Conservation (phyloP, 2,113 vertebrate species). For the Plestiodon gilberti region DNA sequence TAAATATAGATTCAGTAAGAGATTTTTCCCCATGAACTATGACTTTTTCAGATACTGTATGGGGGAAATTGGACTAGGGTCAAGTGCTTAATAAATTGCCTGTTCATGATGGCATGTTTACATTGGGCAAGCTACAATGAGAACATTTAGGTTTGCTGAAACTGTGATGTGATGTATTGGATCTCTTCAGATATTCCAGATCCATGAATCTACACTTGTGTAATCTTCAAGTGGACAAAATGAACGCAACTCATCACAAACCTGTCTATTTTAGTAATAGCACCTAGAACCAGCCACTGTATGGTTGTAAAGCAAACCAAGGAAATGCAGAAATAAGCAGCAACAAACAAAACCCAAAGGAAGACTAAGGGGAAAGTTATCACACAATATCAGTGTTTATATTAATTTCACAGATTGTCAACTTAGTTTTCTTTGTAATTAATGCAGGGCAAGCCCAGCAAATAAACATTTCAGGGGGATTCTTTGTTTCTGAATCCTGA, state of each 20-base stretch:
- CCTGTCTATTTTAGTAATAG: background rate
- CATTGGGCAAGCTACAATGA: no score
- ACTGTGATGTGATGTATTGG: no score
- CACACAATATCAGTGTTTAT: background rate
- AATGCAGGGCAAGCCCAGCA: background rate
- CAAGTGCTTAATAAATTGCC: no score
- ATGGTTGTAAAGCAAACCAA: background rate
- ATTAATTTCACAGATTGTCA: constrained; percentile 25
- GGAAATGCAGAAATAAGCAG: constrained; percentile 2
- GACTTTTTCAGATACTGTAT: no score
- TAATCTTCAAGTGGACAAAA: background rate
- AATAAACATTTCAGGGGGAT: constrained; percentile 9
- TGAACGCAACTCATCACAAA: background rate
- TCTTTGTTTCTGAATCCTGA: constrained; percentile 19
- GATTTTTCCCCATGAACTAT: no score
- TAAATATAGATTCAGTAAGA: no score
- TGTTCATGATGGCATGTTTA: no score
- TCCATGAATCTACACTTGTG: background rate
- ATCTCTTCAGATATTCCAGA: background rate
- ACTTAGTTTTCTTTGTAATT: background rate
- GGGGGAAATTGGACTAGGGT: no score
- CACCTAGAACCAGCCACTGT: background rate
- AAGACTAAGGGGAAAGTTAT: background rate
- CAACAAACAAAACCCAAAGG: background rate
- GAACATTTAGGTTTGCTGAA: no score